These are phyloP conservation scores for Lypha dubia DNA, from an alignment of 2,888 invertebrate genomes.

Conservation along the genomic window DNA sequence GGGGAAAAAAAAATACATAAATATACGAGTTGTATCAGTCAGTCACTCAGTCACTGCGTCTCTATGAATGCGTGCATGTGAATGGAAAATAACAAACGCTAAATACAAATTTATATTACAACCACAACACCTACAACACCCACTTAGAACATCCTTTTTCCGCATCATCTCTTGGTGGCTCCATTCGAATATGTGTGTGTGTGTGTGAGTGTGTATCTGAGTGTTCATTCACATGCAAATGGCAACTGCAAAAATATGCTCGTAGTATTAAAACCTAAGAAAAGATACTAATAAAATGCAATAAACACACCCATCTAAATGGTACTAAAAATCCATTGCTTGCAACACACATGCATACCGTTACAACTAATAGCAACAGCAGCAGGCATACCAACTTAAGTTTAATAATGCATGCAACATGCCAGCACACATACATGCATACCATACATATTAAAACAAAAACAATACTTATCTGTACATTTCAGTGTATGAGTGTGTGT, in stretches of 20 bases:
- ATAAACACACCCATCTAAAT: constrained; percentile 69
- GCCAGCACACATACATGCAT: background rate
- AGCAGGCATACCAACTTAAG: constrained; percentile 9
- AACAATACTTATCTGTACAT: background rate
- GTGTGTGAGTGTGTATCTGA: background rate
- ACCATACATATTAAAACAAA: background rate
- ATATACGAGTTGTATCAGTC: constrained; percentile 13
- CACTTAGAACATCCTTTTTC: constrained; percentile 33
- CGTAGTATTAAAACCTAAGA: constrained; percentile 51
- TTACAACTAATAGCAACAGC: constrained; percentile 18
- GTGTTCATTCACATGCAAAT: constrained; percentile 47
- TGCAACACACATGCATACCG: constrained; percentile 28
- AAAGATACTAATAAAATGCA: constrained; percentile 72
- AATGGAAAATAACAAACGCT: constrained; percentile 47
- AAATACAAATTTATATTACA: constrained; percentile 60
- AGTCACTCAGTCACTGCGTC: too few relatives aligned
- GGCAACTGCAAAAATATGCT: constrained; percentile 42
- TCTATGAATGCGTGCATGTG: background rate
- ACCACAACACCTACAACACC: constrained; percentile 66
- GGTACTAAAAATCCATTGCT: constrained; percentile 32
- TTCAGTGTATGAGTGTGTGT: background rate
- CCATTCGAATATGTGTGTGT: background rate
- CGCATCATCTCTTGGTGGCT: background rate
- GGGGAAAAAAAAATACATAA: too few relatives aligned
- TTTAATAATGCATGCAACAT: constrained; percentile 34